Percentiles rank a stretch among this genome's conserved stretches.
These are phyloP conservation scores for Siderastrea radians DNA, from an alignment of 92 coral and sea anemone genomes.

Conservation along the genomic window DNA sequence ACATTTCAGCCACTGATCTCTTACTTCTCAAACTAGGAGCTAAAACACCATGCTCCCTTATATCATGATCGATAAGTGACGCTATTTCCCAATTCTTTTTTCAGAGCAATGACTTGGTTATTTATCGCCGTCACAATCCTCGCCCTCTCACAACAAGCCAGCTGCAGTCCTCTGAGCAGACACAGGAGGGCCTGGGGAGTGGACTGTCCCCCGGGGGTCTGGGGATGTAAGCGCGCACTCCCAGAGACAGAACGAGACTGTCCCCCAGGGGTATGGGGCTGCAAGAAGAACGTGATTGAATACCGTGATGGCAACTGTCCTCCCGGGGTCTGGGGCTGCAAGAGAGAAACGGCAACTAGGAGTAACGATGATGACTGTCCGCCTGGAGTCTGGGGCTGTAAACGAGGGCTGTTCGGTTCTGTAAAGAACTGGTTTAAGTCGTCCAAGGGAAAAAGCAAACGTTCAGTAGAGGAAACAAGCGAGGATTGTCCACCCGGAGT, in stretches of 20 bases:
- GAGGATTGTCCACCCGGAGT: slow-evolving; percentile 73
- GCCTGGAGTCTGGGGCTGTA: slow-evolving; percentile 84
- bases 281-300: slow-evolving; percentile 20
- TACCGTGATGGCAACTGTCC: slow-evolving; percentile 52
- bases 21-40: too few relatives aligned
- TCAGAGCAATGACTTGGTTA: slow-evolving; percentile 40
- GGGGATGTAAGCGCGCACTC: slow-evolving; percentile 73
- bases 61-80: not conserved
- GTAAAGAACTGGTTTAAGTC: slow-evolving; percentile 25
- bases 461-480: slow-evolving; percentile 24
- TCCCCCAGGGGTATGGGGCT: slow-evolving; percentile 77
- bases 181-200: slow-evolving; percentile 26
- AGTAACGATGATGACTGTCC: slow-evolving; percentile 48
- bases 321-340: slow-evolving; percentile 83
- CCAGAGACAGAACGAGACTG: slow-evolving; percentile 30
- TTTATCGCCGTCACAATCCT: slow-evolving; percentile 18
- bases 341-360: not conserved
- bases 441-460: slow-evolving; percentile 7
- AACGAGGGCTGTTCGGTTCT: slow-evolving; percentile 45
- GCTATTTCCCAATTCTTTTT: not conserved
- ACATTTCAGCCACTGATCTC: too few relatives aligned
- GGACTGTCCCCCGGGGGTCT: slow-evolving; percentile 75
- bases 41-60: not conserved
- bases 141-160: slow-evolving; percentile 27
- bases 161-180: slow-evolving; percentile 24